These are phyloP conservation scores for Gopherus flavomarginatus DNA, from an alignment of 2,113 vertebrate species.

Conservation along the genomic window DNA sequence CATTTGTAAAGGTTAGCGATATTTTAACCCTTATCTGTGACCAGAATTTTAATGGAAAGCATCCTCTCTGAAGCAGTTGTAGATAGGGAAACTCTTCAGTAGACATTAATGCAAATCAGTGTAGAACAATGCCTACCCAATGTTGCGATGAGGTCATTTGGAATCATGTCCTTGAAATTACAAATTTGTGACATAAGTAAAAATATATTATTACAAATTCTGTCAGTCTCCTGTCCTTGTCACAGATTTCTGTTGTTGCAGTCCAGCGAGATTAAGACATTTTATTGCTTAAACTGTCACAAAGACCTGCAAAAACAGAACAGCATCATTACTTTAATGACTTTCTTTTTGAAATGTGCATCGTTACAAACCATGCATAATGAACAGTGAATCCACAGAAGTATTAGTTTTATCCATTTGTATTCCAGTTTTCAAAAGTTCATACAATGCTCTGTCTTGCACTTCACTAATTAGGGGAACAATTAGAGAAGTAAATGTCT, in stretches of 20 bases:
- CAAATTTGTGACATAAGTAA: slow-evolving; percentile 76
- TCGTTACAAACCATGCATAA: slow-evolving; percentile 66
- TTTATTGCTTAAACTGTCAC: slow-evolving; percentile 75
- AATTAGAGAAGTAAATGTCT: not conserved
- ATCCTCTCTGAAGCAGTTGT: slow-evolving; percentile 63
- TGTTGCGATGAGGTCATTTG: slow-evolving; percentile 66
- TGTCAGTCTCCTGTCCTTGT: slow-evolving; percentile 74
- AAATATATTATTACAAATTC: slow-evolving; percentile 76
- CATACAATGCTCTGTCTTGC: slow-evolving; percentile 30
- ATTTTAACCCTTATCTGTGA: slow-evolving; percentile 81
- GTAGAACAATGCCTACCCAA: slow-evolving; percentile 57
- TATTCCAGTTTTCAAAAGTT: slow-evolving; percentile 55
- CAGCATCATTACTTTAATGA: slow-evolving; percentile 70
- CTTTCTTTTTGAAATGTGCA: slow-evolving; percentile 73
- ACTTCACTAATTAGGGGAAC: slow-evolving; percentile 36
- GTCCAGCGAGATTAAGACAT: slow-evolving; percentile 74
- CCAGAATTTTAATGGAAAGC: slow-evolving; percentile 76
- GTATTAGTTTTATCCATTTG: slow-evolving; percentile 44
- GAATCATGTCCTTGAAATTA: slow-evolving; percentile 80
- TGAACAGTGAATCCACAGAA: slow-evolving; percentile 71
- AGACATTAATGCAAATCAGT: slow-evolving; percentile 75
- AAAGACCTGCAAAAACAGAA: slow-evolving; percentile 67
- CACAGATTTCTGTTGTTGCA: slow-evolving; percentile 62
- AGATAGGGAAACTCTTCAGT: slow-evolving; percentile 58
- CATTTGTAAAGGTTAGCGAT: slow-evolving; percentile 82